phyloP scores from a whole-genome alignment of 2,888 invertebrate species.

The Tineola bisselliella region DNA sequence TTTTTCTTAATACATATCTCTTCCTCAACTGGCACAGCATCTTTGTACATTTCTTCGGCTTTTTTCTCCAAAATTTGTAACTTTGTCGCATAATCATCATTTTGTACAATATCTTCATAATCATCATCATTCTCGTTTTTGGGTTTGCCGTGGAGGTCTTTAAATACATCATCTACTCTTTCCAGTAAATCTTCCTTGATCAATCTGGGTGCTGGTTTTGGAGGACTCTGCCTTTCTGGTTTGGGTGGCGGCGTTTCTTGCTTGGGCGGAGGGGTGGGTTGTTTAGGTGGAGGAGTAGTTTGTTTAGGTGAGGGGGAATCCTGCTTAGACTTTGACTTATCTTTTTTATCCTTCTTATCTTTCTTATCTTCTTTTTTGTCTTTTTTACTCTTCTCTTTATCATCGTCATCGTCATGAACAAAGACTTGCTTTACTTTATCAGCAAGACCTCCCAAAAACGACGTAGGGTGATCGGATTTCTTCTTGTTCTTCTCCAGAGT shows the following conservation, averaged over 20 bases:
- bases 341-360: slow-evolving; percentile 19
- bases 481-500: slow-evolving; percentile 57
- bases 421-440: slow-evolving; percentile 53
- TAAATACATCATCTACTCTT: slow-evolving; percentile 65
- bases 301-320: slow-evolving; percentile 17
- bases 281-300: slow-evolving; percentile 38
- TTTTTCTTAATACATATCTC: slow-evolving; percentile 5
- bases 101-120: slow-evolving; percentile 22
- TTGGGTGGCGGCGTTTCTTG: slow-evolving; percentile 27
- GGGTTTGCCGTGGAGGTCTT: slow-evolving; percentile 48
- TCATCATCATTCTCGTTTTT: slow-evolving; percentile 38
- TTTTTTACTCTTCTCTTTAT: slow-evolving; percentile 18
- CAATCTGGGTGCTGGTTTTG: slow-evolving; percentile 53
- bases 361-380: slow-evolving; percentile 18
- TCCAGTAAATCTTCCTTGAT: slow-evolving; percentile 56
- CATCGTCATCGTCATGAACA: slow-evolving; percentile 49
- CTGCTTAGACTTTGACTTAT: slow-evolving; percentile 16
- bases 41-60: slow-evolving; percentile 48
- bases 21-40: slow-evolving; percentile 18
- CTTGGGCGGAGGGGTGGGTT: slow-evolving; percentile 41
- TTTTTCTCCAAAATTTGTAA: slow-evolving; percentile 56
- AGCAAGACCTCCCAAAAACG: slow-evolving; percentile 52
- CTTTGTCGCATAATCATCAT: slow-evolving; percentile 47
- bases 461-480: slow-evolving; percentile 52
- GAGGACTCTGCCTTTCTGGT: slow-evolving; percentile 40